Percentiles rank a stretch among this genome's conserved stretches.
Evolutionary conservation across 1,140 invertebrate genomes (phyloP).

Genomic region (Pectinophora gossypiella): DNA sequence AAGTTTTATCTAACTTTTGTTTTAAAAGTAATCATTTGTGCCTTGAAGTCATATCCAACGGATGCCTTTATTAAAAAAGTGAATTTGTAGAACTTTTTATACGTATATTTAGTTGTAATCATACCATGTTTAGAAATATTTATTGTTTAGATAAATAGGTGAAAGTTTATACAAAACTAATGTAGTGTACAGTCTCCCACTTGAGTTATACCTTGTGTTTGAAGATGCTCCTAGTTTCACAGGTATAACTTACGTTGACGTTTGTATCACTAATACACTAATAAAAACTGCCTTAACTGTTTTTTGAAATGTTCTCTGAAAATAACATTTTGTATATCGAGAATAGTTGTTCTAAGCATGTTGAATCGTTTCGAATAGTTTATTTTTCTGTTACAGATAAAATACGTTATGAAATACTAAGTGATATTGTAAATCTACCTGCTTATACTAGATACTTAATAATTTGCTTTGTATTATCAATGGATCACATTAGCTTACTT

Average conservation of each 20-base stretch:
- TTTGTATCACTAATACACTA: not conserved
- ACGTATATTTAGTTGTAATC: conserved; percentile 35
- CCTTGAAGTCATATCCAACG: conserved; percentile 68
- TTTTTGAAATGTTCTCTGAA: not conserved
- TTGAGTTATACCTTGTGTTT: not conserved
- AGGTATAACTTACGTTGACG: not conserved
- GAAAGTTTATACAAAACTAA: conserved; percentile 6
- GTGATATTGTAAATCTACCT: conserved; percentile 57
- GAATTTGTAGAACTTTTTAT: conserved; percentile 49
- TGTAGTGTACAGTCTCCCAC: not conserved
- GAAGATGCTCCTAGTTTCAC: no score
- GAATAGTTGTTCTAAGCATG: conserved; percentile 42
- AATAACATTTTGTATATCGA: not conserved
- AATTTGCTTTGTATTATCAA: conserved; percentile 37
- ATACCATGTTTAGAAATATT: conserved; percentile 26
- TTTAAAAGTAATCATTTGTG: conserved; percentile 53
- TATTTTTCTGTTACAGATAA: conserved; percentile 59
- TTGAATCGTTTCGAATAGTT: conserved; percentile 68
- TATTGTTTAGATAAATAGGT: conserved; percentile 16
- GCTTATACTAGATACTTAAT: conserved; percentile 27
- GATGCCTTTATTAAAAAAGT: conserved; percentile 48
- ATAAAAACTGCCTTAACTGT: not conserved
- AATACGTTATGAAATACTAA: conserved; percentile 43
- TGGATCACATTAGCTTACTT: conserved; percentile 23
- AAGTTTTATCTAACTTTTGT: conserved; percentile 18